Conservation (phyloP, 1,140 invertebrate genomes). For the Atta cephalotes region DNA sequence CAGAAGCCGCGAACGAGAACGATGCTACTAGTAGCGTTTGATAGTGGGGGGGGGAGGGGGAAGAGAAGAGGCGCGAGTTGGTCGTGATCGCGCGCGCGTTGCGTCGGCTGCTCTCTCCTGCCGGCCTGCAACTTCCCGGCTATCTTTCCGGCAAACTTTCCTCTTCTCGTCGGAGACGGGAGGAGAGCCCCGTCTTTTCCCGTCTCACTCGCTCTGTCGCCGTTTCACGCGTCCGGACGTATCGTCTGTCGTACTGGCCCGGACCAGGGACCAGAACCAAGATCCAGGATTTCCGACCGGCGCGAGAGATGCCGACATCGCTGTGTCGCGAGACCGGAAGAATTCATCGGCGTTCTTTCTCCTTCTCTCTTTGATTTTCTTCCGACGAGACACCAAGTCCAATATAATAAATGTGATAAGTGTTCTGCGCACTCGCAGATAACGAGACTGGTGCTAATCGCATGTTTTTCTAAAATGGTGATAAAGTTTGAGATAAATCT, state of each 20-base stretch:
- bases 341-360: constrained; percentile 31
- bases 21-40: constrained; percentile 44
- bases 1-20: constrained; percentile 65
- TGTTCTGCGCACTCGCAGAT: neutral
- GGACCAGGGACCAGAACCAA: constrained; percentile 81
- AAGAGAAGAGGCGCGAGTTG: constrained; percentile 65
- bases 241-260: constrained; percentile 73
- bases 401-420: constrained; percentile 25
- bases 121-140: constrained; percentile 79
- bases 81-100: constrained; percentile 42
- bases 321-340: constrained; percentile 54
- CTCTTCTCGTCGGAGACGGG: constrained; percentile 66
- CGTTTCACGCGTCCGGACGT: constrained; percentile 64
- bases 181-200: constrained; percentile 40
- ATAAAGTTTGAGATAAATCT: constrained; percentile 5
- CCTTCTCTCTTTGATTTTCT: constrained; percentile 16
- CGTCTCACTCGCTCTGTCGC: constrained; percentile 53
- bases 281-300: constrained; percentile 83
- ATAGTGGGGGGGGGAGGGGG: constrained; percentile 12
- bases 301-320: constrained; percentile 74
- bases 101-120: constrained; percentile 55
- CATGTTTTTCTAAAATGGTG: constrained; percentile 19
- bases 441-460: constrained; percentile 20
- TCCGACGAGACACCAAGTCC: constrained; percentile 1
- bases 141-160: constrained; percentile 84